phyloP scores from a whole-genome alignment of 2,797 vertebrate genomes.

The Decapterus maruadsi region DNA sequence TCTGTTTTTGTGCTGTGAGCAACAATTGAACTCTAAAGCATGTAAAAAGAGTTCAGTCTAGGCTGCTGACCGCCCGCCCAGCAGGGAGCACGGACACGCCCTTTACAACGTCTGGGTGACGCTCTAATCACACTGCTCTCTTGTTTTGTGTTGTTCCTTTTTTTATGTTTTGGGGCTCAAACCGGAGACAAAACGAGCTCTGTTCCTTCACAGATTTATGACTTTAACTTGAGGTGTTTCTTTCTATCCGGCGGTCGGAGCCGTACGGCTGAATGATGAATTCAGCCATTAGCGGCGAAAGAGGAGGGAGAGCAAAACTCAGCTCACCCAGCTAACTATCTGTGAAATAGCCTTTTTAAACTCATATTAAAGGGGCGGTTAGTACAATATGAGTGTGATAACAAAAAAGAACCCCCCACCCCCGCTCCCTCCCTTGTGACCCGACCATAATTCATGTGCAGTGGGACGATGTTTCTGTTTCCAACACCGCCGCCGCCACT shows the following conservation, averaged over 20 bases:
- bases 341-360: constrained; percentile 35
- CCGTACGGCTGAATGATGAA: constrained; percentile 21
- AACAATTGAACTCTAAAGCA: not conserved
- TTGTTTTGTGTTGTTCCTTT: constrained; percentile 15
- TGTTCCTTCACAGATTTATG: constrained; percentile 20
- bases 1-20: not conserved
- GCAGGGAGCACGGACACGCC: constrained; percentile 36
- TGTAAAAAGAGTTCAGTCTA: constrained; percentile 8
- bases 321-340: constrained; percentile 37
- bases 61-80: not conserved
- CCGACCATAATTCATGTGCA: not conserved
- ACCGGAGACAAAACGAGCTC: constrained; percentile 24
- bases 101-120: constrained; percentile 38
- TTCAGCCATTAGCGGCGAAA: constrained; percentile 28
- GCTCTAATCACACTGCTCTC: constrained; percentile 18
- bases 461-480: not conserved
- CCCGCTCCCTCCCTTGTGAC: not conserved
- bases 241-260: not conserved
- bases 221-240: constrained; percentile 8
- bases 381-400: not conserved
- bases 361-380: constrained; percentile 7
- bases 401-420: not conserved
- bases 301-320: not conserved
- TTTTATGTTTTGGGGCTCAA: constrained; percentile 9
- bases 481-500: not conserved